Conservation (phyloP, 2,113 vertebrate genomes). For the Pseudopipra pipra region DNA sequence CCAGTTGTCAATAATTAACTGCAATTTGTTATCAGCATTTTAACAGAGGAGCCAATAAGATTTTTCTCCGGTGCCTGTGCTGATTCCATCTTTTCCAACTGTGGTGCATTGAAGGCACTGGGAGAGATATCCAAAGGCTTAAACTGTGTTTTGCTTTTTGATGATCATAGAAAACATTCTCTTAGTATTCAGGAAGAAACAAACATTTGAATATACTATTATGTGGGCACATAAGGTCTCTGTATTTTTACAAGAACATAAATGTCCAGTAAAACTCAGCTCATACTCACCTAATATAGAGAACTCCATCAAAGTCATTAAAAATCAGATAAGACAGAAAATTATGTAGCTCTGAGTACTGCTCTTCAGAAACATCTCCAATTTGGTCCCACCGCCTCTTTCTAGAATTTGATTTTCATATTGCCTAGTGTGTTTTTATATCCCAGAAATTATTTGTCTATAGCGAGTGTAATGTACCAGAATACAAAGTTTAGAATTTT, state of each 20-base stretch:
- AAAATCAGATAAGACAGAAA: neutral
- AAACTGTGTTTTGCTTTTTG: neutral
- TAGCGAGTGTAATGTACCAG: neutral
- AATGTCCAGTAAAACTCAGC: neutral
- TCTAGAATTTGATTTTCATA: neutral
- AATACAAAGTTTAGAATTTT: neutral
- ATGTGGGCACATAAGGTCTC: neutral
- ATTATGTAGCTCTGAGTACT: neutral
- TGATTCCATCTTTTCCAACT: neutral
- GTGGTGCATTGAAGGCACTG: neutral
- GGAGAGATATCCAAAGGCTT: neutral
- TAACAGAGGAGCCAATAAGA: neutral
- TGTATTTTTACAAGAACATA: neutral
- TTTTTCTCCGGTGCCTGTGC: neutral
- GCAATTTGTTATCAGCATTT: neutral
- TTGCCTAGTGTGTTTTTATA: neutral
- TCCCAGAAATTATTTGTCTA: neutral
- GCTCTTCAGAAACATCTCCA: neutral
- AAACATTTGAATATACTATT: neutral
- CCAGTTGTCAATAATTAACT: neutral
- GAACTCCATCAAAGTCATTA: neutral
- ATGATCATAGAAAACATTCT: neutral
- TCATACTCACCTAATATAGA: neutral
- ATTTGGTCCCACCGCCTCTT: neutral
- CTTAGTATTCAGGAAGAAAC: neutral